Evolutionary conservation across 2,113 vertebrate genomes (phyloP).

Genomic region (Puntigrus tetrazona): DNA sequence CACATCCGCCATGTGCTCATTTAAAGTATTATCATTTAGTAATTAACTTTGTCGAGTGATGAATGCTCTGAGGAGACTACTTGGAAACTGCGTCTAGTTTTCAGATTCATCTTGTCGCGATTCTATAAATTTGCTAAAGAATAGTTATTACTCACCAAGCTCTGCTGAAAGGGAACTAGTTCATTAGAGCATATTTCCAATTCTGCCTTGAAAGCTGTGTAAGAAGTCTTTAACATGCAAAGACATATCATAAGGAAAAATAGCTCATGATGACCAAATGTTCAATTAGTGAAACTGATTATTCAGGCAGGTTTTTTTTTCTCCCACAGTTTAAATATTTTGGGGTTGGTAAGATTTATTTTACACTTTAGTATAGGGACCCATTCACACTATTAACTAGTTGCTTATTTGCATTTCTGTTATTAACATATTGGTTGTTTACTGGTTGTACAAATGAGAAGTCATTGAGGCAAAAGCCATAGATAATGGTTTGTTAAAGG

Average conservation of each 20-base stretch:
- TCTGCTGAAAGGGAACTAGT: neutral
- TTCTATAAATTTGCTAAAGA: neutral
- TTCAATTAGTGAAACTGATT: neutral
- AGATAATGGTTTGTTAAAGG: too few species aligned
- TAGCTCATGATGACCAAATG: neutral
- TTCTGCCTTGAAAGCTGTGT: neutral
- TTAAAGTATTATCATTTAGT: constrained; percentile 31
- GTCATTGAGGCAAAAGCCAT: too few species aligned
- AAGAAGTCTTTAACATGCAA: neutral
- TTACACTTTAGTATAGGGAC: too few species aligned
- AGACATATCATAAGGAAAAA: neutral
- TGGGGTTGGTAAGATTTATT: too few species aligned
- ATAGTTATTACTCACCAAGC: neutral
- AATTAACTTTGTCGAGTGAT: constrained; percentile 37
- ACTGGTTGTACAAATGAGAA: too few species aligned
- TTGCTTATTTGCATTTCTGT: too few species aligned
- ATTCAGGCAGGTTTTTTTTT: too few species aligned
- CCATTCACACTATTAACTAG: too few species aligned
- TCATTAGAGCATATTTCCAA: neutral
- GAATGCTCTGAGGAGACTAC: neutral
- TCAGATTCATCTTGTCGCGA: neutral
- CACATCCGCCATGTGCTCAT: constrained; percentile 3
- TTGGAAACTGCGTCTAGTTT: neutral
- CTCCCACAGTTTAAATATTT: too few species aligned
- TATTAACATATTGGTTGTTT: too few species aligned